Conservation (phyloP, 2,113 vertebrate genomes). For the Macrotis lagotis region DNA sequence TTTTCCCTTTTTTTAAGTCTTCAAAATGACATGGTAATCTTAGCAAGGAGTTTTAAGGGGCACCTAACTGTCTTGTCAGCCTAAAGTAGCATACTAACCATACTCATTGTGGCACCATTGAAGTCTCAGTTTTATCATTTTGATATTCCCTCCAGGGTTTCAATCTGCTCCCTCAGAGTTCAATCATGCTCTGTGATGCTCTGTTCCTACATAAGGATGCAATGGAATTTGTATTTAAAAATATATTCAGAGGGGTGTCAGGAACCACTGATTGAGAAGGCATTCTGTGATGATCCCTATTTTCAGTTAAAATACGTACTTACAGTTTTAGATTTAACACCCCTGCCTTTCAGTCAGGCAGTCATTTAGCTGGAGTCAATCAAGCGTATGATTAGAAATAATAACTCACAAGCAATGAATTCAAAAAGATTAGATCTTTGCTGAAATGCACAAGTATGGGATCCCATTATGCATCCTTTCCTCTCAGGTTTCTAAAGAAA, state of each 20-base stretch:
- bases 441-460: constrained; percentile 71
- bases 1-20: constrained; percentile 55
- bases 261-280: constrained; percentile 77
- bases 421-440: constrained; percentile 81
- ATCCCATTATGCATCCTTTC: constrained; percentile 72
- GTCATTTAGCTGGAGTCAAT: constrained; percentile 83
- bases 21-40: constrained; percentile 68
- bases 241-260: constrained; percentile 70
- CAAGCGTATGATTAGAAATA: constrained; percentile 85
- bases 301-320: constrained; percentile 82
- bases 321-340: constrained; percentile 82
- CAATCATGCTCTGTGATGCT: constrained; percentile 70
- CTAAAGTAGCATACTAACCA: constrained; percentile 61
- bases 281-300: constrained; percentile 78
- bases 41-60: constrained; percentile 66
- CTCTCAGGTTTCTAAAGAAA: constrained; percentile 64
- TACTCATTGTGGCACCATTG: constrained; percentile 47
- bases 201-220: constrained; percentile 64
- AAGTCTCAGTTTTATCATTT: constrained; percentile 69
- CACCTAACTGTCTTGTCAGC: constrained; percentile 61
- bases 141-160: constrained; percentile 65
- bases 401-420: constrained; percentile 83
- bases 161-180: constrained; percentile 75
- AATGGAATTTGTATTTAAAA: constrained; percentile 69
- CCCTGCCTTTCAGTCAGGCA: constrained; percentile 79